Evolutionary conservation across 2,888 invertebrate species (phyloP).

Genomic region (Chromoteleia sp.): DNA sequence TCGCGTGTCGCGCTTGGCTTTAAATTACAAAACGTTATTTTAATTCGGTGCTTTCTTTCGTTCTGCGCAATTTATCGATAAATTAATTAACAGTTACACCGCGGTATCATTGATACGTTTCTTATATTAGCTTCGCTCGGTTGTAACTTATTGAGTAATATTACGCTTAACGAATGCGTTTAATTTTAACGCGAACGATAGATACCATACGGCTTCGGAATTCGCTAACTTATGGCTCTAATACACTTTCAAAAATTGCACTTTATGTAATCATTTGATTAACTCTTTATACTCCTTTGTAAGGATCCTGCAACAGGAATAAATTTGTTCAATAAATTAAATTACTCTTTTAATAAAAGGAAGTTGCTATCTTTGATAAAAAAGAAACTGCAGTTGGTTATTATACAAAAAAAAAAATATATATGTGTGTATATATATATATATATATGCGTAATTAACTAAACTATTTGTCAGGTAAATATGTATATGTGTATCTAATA

Average conservation of each 20-base stretch:
- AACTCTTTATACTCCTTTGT: too few species aligned
- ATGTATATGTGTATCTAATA: too few species aligned
- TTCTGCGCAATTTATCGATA: slow-evolving; percentile 28
- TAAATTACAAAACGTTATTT: slow-evolving; percentile 21
- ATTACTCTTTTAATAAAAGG: too few species aligned
- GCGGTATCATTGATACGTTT: slow-evolving; percentile 36
- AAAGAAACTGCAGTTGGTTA: too few species aligned
- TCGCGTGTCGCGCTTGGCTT: not conserved
- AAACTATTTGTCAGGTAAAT: too few species aligned
- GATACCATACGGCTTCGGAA: slow-evolving; percentile 11
- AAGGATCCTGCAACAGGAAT: too few species aligned
- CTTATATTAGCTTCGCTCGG: slow-evolving; percentile 34
- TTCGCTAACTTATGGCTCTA: slow-evolving; percentile 15
- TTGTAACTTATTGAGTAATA: slow-evolving; percentile 50
- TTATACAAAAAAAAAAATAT: too few species aligned
- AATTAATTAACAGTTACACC: slow-evolving; percentile 46
- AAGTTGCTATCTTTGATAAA: too few species aligned
- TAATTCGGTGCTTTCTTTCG: slow-evolving; percentile 31
- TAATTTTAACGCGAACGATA: slow-evolving; percentile 47
- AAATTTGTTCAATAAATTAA: too few species aligned
- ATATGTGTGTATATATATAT: too few species aligned
- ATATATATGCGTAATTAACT: too few species aligned
- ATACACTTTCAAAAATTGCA: slow-evolving; percentile 18
- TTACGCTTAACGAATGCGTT: slow-evolving; percentile 58
- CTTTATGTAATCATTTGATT: slow-evolving; percentile 15